Evolutionary conservation across 1,140 invertebrate species (phyloP).

Genomic region (Dolichoris vasculosae): DNA sequence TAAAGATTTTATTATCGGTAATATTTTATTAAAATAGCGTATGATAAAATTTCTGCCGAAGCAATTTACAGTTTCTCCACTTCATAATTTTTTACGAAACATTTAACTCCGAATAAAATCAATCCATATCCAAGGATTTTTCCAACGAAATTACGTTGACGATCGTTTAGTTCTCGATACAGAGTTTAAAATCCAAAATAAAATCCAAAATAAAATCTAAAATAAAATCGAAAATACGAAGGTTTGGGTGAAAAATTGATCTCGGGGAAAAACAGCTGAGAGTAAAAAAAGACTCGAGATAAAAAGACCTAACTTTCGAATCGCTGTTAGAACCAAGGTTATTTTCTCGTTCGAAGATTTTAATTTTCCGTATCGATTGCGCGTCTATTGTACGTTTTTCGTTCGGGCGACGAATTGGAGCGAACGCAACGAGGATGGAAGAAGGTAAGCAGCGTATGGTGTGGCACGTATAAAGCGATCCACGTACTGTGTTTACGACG

Average conservation of each 20-base stretch:
- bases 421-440: neutral
- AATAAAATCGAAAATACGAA: too few species aligned
- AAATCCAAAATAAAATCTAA: too few species aligned
- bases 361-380: slow-evolving; percentile 22
- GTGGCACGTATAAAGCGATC: slow-evolving; percentile 64
- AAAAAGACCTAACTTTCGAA: too few species aligned
- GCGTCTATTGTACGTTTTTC: too few species aligned
- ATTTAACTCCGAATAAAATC: neutral
- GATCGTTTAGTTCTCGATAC: neutral
- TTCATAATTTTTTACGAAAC: neutral
- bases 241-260: too few species aligned
- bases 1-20: slow-evolving; percentile 10
- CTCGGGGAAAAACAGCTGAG: too few species aligned
- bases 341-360: neutral
- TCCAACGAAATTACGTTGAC: neutral
- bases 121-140: neutral
- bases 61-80: neutral
- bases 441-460: neutral
- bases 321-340: too few species aligned
- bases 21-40: neutral
- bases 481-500: slow-evolving; percentile 70
- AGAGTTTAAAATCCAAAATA: neutral
- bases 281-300: too few species aligned
- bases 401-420: neutral
- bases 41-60: neutral